A percentile compares a stretch with the other conserved stretches of the same genome.
These are phyloP conservation scores for Glyptemys insculpta DNA, from an alignment of 2,797 vertebrate species.

Conservation along the genomic window DNA sequence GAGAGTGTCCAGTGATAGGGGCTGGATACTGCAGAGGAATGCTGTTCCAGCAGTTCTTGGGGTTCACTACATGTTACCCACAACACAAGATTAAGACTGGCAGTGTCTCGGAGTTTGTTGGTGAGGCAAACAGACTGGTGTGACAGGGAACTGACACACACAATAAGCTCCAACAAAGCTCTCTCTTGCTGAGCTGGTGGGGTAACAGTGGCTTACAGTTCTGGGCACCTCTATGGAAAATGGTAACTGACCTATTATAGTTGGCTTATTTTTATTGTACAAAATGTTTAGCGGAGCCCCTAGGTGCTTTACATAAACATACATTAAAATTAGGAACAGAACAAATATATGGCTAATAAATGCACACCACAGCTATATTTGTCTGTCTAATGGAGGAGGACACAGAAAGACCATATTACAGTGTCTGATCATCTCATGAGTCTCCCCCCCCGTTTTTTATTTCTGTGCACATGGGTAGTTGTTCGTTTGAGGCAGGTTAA, in stretches of 20 bases:
- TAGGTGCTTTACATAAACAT: constrained; percentile 72
- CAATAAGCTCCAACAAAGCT: too few relatives aligned
- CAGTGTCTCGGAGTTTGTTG: too few relatives aligned
- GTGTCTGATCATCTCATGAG: constrained; percentile 47
- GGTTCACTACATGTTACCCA: too few relatives aligned
- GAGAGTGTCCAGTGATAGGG: too few relatives aligned
- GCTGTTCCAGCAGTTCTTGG: too few relatives aligned
- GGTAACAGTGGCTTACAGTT: too few relatives aligned
- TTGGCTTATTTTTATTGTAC: constrained; percentile 64
- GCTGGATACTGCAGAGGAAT: too few relatives aligned
- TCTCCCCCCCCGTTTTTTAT: constrained; percentile 32
- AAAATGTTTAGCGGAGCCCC: constrained; percentile 74
- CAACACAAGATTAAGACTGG: too few relatives aligned
- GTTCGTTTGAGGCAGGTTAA: constrained; percentile 65
- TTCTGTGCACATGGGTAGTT: constrained; percentile 60
- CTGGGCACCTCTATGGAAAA: constrained; percentile 54
- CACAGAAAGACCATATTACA: constrained; percentile 56
- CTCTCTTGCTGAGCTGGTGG: too few relatives aligned
- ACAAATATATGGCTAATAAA: constrained; percentile 74
- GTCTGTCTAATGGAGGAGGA: constrained; percentile 22
- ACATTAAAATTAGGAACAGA: constrained; percentile 74
- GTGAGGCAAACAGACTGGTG: too few relatives aligned
- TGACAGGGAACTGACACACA: too few relatives aligned
- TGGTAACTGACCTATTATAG: constrained; percentile 76
- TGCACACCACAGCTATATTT: constrained; percentile 71